phyloP scores from a whole-genome alignment of 1,140 invertebrate species.

The Drosophila tani region DNA sequence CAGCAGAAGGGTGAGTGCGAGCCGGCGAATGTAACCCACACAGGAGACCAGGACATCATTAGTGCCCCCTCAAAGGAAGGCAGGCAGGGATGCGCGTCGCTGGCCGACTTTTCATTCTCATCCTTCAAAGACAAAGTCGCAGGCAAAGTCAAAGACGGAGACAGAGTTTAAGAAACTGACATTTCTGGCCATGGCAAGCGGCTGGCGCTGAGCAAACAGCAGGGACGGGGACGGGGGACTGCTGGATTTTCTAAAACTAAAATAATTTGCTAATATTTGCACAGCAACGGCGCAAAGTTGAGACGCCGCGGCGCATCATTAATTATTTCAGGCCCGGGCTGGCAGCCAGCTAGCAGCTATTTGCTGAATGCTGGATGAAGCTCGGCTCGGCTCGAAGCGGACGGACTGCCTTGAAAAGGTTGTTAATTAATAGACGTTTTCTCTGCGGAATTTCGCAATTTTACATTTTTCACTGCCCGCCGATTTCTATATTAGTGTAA shows the following conservation, averaged over 20 bases:
- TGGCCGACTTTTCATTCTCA: conserved; percentile 38
- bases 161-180: conserved; percentile 61
- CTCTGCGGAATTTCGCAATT: conserved; percentile 68
- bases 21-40: conserved; percentile 61
- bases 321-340: conserved; percentile 68
- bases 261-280: conserved; percentile 85
- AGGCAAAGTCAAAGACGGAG: conserved; percentile 17
- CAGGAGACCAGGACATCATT: conserved; percentile 78
- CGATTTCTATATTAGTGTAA: conserved; percentile 57
- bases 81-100: conserved; percentile 13
- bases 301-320: conserved; percentile 71
- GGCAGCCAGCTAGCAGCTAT: conserved; percentile 39
- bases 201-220: conserved; percentile 13
- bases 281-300: conserved; percentile 73
- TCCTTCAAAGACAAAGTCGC: conserved; percentile 41
- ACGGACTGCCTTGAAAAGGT: conserved; percentile 41
- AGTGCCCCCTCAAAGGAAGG: conserved; percentile 50
- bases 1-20: conserved; percentile 26
- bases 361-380: conserved; percentile 29
- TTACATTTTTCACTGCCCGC: conserved; percentile 31
- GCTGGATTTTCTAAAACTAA: conserved; percentile 75
- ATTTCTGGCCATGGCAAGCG: conserved; percentile 51
- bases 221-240: background rate
- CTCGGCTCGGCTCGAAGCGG: conserved; percentile 17
- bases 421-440: conserved; percentile 75